Evolutionary conservation across 2,113 vertebrate genomes (phyloP), one percentile per base, ranked within the genome.

Genomic region (Chrysochloris asiatica): DNA sequence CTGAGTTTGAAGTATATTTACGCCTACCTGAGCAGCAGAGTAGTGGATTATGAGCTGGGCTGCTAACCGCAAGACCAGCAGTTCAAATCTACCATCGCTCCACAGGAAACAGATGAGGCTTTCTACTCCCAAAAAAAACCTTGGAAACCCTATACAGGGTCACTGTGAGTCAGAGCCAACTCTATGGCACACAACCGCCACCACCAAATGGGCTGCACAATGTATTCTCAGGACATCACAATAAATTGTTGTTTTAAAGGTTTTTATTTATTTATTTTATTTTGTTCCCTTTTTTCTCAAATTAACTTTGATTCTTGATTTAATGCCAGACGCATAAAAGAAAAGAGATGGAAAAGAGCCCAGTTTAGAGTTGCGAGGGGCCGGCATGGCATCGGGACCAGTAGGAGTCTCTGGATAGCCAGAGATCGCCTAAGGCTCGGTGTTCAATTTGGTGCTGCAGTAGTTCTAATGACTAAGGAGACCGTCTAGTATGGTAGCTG

Each of bases 281-380:
- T n/a, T n/a, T 86, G 33, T 83, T 92, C 30, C 17, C 48, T 92
- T 92, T 92, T 76, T 61, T 86, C 52, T 93, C 33, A 92, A 82
- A n/a, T 90, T 77, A 95, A 81, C 78, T 54, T 79, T 88, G 75
- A 61, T 82, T 93, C 61, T 95, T 82, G 78, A 85, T 69, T 93
- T 93, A 73, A 50, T 90, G 43, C 45, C 47, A 82, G 69, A 91
- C 86, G 24, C 75, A 75, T 95, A 80, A 86, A 89, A 47, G 12
- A 95, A 92, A 63, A 65, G 12, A 26, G 10, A n/a, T n/a, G n/a
- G n/a, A n/a, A n/a, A n/a, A n/a, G n/a, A n/a, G n/a, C n/a, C 26
- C 54, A 78, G 22, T 50, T 65, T 63, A 91, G 43, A 47, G 61
- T 43, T 43, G 75, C 73, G 33, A 56, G 36, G 59, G 54, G 22